These are phyloP conservation scores for Macrostomum lignano DNA, from an alignment of 1,140 invertebrate species.

Conservation along the genomic window DNA sequence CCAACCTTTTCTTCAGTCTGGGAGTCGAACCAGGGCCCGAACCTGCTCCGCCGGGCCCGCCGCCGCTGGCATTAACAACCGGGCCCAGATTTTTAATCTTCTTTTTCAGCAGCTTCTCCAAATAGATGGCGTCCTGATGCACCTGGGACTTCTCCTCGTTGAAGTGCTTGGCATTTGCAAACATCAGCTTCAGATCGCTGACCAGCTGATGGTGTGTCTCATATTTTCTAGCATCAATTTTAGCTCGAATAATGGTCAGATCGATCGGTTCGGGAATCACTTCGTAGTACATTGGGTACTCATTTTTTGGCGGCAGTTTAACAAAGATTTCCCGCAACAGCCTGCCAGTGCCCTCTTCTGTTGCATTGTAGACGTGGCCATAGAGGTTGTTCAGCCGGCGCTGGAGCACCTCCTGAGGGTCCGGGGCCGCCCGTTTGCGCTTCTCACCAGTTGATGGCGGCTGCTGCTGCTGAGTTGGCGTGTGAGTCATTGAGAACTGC, in stretches of 20 bases:
- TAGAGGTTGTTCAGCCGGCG: too few species aligned
- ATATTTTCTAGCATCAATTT: constrained; percentile 43
- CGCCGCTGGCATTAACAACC: too few species aligned
- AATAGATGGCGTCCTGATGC: constrained; percentile 60
- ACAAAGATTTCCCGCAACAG: constrained; percentile 71
- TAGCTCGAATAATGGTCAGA: constrained; percentile 64
- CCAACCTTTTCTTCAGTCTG: too few species aligned
- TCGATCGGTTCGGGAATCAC: constrained; percentile 74
- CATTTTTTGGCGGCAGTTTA: constrained; percentile 73
- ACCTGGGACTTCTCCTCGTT: constrained; percentile 81
- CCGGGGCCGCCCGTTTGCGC: too few species aligned
- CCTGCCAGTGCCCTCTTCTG: too few species aligned
- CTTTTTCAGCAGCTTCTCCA: constrained; percentile 53
- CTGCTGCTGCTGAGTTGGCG: too few species aligned
- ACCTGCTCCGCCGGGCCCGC: too few species aligned
- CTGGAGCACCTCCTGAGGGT: too few species aligned
- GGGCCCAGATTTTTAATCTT: constrained; percentile 42
- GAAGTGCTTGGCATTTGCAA: constrained; percentile 69
- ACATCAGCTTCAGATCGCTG: constrained; percentile 54
- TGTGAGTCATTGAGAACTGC: too few species aligned
- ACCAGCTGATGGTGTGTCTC: constrained; percentile 36
- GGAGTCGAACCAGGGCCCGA: too few species aligned
- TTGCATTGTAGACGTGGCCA: too few species aligned
- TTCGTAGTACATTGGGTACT: constrained; percentile 81
- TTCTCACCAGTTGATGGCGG: too few species aligned